Evolutionary conservation across 2,888 invertebrate genomes (phyloP).

Genomic region (Ecliptopera silaceata): DNA sequence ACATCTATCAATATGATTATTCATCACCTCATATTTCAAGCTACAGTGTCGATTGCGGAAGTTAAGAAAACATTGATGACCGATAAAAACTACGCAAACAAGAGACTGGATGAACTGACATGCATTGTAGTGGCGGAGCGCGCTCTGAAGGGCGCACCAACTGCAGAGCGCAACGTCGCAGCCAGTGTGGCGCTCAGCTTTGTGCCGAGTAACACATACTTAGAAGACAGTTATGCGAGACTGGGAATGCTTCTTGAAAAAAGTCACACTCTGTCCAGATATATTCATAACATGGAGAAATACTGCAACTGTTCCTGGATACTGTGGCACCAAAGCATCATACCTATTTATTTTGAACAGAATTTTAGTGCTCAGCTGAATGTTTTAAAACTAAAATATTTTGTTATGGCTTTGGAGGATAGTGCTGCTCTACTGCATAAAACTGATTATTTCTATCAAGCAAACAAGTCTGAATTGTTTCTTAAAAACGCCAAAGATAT

Average conservation of each 20-base stretch:
- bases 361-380: constrained; percentile 86
- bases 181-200: constrained; percentile 87
- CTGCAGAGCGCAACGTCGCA: constrained; percentile 85
- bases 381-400: constrained; percentile 82
- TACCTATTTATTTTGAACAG: constrained; percentile 90
- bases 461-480: constrained; percentile 60
- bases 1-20: constrained; percentile 89
- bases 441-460: constrained; percentile 59
- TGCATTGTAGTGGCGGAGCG: constrained; percentile 89
- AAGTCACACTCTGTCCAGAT: constrained; percentile 84
- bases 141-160: constrained; percentile 85
- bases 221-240: constrained; percentile 85
- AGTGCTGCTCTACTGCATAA: constrained; percentile 62
- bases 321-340: constrained; percentile 90
- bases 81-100: constrained; percentile 85
- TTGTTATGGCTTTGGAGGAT: constrained; percentile 74
- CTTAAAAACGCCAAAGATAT: constrained; percentile 61
- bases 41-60: constrained; percentile 85
- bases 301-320: constrained; percentile 90
- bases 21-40: constrained; percentile 91
- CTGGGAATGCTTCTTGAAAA: constrained; percentile 85
- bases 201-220: constrained; percentile 83
- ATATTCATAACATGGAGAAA: constrained; percentile 81
- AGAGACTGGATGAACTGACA: constrained; percentile 87
- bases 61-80: constrained; percentile 87